phyloP scores from a whole-genome alignment of 2,113 vertebrate genomes.

The Mus spicilegus region DNA sequence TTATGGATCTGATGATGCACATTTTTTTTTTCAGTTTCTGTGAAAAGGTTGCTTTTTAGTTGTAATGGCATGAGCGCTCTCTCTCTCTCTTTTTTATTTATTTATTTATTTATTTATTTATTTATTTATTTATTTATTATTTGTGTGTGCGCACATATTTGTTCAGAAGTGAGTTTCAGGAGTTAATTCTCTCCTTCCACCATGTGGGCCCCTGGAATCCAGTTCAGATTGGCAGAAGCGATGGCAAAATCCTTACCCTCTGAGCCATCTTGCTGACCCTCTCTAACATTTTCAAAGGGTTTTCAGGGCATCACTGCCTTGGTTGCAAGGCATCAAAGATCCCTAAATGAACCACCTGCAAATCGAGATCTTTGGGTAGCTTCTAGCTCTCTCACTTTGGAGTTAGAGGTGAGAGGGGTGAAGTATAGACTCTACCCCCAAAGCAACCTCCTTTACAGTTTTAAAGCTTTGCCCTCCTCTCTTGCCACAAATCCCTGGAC shows the following conservation, averaged over 20 bases:
- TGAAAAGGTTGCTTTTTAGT: slow-evolving; percentile 1
- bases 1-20: neutral
- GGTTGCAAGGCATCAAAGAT: slow-evolving; percentile 87
- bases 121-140: neutral
- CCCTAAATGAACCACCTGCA: slow-evolving; percentile 90
- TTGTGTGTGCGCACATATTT: neutral
- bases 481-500: neutral
- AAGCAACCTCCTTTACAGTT: neutral
- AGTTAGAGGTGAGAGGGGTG: neutral
- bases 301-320: slow-evolving; percentile 9
- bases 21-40: neutral
- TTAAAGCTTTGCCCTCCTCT: neutral
- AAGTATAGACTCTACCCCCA: too few relatives aligned
- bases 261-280: neutral
- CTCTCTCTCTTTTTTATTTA: neutral
- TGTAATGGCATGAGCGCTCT: neutral
- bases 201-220: neutral
- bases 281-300: neutral
- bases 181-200: neutral
- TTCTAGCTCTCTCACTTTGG: slow-evolving; percentile 82
- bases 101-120: neutral
- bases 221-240: neutral
- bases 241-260: too few relatives aligned
- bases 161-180: neutral
- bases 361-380: slow-evolving; percentile 87